phyloP scores from a whole-genome alignment of 2,113 vertebrate genomes.

The Anhinga anhinga region DNA sequence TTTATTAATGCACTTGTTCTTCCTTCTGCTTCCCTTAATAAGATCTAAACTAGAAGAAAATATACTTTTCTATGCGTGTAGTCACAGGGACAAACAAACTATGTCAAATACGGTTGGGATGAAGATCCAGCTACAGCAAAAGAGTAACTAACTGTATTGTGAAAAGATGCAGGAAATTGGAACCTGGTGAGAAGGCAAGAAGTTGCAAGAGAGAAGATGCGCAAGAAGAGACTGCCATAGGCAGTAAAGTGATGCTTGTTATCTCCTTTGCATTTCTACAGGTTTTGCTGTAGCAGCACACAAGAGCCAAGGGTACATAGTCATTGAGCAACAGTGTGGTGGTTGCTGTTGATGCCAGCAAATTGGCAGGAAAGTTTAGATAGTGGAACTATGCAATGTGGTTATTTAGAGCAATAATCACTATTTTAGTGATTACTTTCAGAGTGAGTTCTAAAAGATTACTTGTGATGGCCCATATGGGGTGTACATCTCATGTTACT shows the following conservation, averaged over 20 bases:
- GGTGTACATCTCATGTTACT: background rate
- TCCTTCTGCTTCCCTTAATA: background rate
- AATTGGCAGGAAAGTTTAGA: background rate
- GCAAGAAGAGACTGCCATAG: background rate
- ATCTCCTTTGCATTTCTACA: background rate
- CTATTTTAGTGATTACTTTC: background rate
- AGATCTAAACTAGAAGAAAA: background rate
- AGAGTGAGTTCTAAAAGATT: background rate
- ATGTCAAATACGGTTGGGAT: background rate
- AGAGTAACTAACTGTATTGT: background rate
- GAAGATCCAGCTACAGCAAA: background rate
- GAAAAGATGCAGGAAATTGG: background rate
- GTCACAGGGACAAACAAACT: background rate
- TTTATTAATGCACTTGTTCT: background rate
- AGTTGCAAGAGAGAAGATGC: background rate
- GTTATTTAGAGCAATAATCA: background rate
- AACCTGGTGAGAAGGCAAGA: background rate
- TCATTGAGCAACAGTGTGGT: background rate
- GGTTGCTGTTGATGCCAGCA: background rate
- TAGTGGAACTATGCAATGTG: background rate
- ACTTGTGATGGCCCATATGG: background rate
- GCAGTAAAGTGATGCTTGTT: background rate
- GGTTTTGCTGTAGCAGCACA: rapidly evolving
- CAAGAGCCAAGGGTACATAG: background rate
- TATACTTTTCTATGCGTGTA: background rate